A percentile compares a stretch with the other conserved stretches of the same genome.
These are phyloP conservation scores for Lasioglossum pauxillum DNA, from an alignment of 2,888 invertebrate genomes.

Conservation along the genomic window DNA sequence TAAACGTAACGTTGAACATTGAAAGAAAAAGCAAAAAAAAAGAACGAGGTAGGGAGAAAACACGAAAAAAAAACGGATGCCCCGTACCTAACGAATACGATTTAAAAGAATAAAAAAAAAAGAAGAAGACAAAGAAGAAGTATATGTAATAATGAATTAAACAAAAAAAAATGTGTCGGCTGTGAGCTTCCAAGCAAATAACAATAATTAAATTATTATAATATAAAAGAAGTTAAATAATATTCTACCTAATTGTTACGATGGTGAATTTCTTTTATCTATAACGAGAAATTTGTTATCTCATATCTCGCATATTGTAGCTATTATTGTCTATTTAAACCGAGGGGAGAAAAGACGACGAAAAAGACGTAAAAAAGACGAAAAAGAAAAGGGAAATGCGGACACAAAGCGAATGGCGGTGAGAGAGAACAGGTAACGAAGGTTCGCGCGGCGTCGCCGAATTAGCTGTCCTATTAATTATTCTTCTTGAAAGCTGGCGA, in stretches of 20 bases:
- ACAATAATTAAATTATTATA: constrained; percentile 85
- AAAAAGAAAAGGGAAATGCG: background rate
- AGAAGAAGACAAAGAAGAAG: constrained; percentile 30
- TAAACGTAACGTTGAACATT: constrained; percentile 34
- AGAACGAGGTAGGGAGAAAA: constrained; percentile 30
- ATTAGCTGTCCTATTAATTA: background rate
- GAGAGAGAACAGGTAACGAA: background rate
- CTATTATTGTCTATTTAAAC: constrained; percentile 79
- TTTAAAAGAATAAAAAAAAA: constrained; percentile 14
- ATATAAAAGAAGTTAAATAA: constrained; percentile 81
- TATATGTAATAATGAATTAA: constrained; percentile 71
- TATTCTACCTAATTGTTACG: constrained; percentile 82
- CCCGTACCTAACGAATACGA: constrained; percentile 77
- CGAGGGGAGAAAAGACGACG: constrained; percentile 44
- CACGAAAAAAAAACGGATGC: constrained; percentile 70
- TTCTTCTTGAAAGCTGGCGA: constrained; percentile 51
- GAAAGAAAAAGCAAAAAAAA: constrained; percentile 55
- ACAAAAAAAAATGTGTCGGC: constrained; percentile 82
- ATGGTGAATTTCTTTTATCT: constrained; percentile 80
- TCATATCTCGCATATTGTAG: constrained; percentile 80
- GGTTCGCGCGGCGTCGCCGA: background rate
- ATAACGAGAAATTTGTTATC: constrained; percentile 80
- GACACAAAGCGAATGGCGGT: background rate
- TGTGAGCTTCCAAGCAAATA: constrained; percentile 85
- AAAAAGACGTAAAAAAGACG: background rate